Evolutionary conservation across 1,140 invertebrate genomes (phyloP).

Genomic region (Streblospio benedicti): DNA sequence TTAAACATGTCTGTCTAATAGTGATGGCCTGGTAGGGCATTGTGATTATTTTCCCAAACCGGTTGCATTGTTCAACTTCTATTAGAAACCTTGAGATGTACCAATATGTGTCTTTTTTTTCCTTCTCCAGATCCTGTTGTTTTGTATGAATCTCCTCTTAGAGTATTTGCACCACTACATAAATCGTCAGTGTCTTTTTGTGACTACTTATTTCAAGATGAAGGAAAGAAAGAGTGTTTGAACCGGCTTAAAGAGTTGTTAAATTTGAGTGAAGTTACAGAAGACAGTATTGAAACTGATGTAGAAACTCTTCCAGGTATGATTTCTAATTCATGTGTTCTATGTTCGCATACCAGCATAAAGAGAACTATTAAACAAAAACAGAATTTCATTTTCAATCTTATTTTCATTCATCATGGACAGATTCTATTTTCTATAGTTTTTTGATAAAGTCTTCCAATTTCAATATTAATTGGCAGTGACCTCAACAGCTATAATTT

Average conservation of each 20-base stretch:
- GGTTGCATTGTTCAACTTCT: no score
- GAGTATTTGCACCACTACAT: slow-evolving; percentile 62
- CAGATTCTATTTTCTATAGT: no score
- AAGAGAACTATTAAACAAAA: no score
- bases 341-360: no score
- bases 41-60: no score
- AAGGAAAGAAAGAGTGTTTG: slow-evolving; percentile 64
- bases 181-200: slow-evolving; percentile 61
- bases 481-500: no score
- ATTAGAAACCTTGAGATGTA: neutral
- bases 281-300: slow-evolving; percentile 28
- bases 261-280: slow-evolving; percentile 60
- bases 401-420: no score
- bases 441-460: no score
- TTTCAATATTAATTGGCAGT: no score
- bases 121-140: slow-evolving; percentile 55
- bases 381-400: no score
- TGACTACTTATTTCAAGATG: slow-evolving; percentile 76
- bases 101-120: slow-evolving; percentile 10
- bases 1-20: no score
- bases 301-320: slow-evolving; percentile 1
- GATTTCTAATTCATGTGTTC: neutral
- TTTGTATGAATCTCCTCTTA: slow-evolving; percentile 67
- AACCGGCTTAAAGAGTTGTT: slow-evolving; percentile 64
- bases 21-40: no score